Evolutionary conservation across 2,797 vertebrate species (phyloP), one percentile per base, ranked within the genome.

Genomic region (Centropyge bicolor): DNA sequence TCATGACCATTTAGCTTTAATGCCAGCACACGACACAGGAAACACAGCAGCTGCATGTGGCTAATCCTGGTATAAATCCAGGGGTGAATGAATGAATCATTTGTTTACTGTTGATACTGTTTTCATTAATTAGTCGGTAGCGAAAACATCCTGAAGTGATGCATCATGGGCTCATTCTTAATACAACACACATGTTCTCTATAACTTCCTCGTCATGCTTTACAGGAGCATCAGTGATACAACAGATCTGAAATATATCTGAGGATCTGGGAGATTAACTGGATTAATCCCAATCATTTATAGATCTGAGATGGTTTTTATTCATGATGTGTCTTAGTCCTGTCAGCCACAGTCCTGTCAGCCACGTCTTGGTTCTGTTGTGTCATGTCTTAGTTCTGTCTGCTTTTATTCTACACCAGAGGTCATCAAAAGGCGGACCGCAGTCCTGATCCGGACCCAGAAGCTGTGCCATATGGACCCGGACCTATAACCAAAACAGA

Each of bases 21-120:
- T 22, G 36, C 40, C 67, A 38, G 41, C 22, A 51, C 78, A 60
- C 67, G 35, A 45, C 22, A 51, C 78, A 60, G 78, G 71, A 80
- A 81, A 36, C 24, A 24, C 66, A 64, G 59, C 90, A 91, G 86
- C 89, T 91, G 88, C 76, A 48, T 69, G 49, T 17, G 38, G 20
- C 49, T 68, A 46, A 70, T 38, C 20, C 38, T 51, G 14, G 22
- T 45, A 14, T 17, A 66, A 52, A 70, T 35, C 19, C 43, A 48
- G 13, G 16, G 9, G 2, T 31, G 19, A 62, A 51, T 40, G 27
- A 70, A 65, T 70, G 20, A 74, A 59, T 52, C 24, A 65, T 62
- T 76, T 75, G 38, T 45, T 57, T 40, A 31, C 27, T 31, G 20
- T 45, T 8, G 5, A 20, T 57, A 12, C 49, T 17, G 20, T 65